phyloP scores from a whole-genome alignment of 2,113 vertebrate species.

The Scophthalmus maximus region DNA sequence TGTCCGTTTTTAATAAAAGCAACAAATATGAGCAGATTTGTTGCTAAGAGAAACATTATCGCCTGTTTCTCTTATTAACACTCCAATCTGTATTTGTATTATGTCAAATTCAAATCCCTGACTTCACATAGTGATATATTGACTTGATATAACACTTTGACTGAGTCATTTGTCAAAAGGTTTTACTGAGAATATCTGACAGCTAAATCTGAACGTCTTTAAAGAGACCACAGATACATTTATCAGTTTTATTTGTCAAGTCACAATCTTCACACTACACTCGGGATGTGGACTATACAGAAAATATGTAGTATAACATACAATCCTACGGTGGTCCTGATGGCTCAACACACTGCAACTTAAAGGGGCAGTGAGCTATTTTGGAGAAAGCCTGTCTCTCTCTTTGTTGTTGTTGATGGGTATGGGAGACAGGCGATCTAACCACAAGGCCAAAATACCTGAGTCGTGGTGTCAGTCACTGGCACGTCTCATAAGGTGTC shows the following conservation, averaged over 20 bases:
- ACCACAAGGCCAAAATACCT: too few relatives aligned
- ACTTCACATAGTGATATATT: neutral
- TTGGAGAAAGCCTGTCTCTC: too few relatives aligned
- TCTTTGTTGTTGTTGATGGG: too few relatives aligned
- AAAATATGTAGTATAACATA: neutral
- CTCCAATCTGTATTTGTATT: neutral
- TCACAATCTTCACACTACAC: neutral
- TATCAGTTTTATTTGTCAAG: neutral
- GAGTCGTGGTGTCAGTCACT: too few relatives aligned
- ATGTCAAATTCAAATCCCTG: neutral
- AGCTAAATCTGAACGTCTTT: conserved; percentile 1
- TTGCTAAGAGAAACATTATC: neutral
- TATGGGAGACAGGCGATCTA: too few relatives aligned
- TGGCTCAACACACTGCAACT: neutral
- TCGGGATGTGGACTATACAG: neutral
- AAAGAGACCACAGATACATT: neutral
- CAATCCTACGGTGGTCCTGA: too few relatives aligned
- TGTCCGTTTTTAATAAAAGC: neutral
- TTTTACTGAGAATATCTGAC: conserved; percentile 10
- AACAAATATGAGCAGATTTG: neutral
- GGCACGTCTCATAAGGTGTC: too few relatives aligned
- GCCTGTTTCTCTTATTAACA: neutral
- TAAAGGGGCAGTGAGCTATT: too few relatives aligned
- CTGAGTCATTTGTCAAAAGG: conserved; percentile 6
- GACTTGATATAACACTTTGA: neutral